phyloP scores from a whole-genome alignment of 2,113 vertebrate genomes.

The Eptesicus fuscus region DNA sequence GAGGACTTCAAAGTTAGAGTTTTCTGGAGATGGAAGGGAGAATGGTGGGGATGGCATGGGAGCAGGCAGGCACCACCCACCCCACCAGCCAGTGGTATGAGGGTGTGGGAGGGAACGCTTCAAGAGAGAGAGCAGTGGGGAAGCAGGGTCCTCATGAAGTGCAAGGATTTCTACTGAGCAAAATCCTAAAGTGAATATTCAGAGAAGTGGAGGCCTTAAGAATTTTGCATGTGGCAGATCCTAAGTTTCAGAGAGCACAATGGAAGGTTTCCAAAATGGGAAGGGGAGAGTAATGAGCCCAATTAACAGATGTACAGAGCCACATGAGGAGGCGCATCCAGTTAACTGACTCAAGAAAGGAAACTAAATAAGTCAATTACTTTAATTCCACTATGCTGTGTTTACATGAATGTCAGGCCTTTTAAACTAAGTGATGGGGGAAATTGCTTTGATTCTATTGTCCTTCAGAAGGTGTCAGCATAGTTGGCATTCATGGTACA shows the following conservation, averaged over 20 bases:
- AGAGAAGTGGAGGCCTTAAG: not conserved
- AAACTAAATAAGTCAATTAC: not conserved
- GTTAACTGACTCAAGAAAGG: not conserved
- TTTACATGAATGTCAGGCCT: not conserved
- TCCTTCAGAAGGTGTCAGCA: not conserved
- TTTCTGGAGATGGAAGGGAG: not conserved
- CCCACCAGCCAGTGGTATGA: no score
- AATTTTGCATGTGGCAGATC: not conserved
- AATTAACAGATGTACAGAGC: accelerated
- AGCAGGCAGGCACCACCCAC: no score
- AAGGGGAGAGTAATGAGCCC: not conserved
- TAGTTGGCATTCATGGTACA: not conserved
- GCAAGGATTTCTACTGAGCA: not conserved
- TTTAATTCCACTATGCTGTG: not conserved
- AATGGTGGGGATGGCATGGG: not conserved
- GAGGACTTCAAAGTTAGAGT: not conserved
- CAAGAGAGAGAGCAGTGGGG: accelerated
- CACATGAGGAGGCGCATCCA: accelerated
- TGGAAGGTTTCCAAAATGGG: not conserved
- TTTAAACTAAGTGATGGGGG: not conserved
- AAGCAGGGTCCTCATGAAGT: not conserved
- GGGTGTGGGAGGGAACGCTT: accelerated
- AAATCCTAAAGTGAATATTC: not conserved
- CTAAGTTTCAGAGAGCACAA: not conserved
- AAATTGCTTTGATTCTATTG: not conserved